phyloP scores from a whole-genome alignment of 2,113 vertebrate genomes.

The Neolamprologus cancellatus region DNA sequence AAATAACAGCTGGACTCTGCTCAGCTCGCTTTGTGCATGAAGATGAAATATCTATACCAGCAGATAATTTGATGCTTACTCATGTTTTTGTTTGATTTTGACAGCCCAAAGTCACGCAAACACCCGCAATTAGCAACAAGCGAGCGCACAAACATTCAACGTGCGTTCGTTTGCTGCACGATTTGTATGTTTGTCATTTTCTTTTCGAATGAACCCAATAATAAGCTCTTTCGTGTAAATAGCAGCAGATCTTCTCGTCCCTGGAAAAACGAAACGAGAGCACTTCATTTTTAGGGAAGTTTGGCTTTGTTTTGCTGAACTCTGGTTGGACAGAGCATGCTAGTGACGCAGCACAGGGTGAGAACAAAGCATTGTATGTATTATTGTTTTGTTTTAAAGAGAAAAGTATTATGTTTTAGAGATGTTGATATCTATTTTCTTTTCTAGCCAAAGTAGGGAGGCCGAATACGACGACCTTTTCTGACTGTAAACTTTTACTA shows the following conservation, averaged over 20 bases:
- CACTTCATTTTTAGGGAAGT: conserved; percentile 56
- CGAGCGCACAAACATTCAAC: background rate
- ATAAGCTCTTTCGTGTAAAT: conserved; percentile 60
- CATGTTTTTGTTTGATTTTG: background rate
- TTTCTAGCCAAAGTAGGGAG: conserved; percentile 69
- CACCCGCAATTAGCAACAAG: background rate
- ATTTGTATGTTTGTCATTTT: background rate
- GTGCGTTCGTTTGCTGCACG: background rate
- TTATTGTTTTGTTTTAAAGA: conserved; percentile 65
- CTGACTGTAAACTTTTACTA: conserved; percentile 76
- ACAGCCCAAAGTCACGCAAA: conserved; percentile 44
- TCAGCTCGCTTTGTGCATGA: conserved; percentile 56
- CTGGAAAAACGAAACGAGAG: conserved; percentile 29
- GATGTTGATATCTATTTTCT: conserved; percentile 65
- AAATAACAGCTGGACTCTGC: background rate
- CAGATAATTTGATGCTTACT: conserved; percentile 10
- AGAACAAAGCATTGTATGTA: conserved; percentile 69
- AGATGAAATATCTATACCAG: conserved; percentile 19
- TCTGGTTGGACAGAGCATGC: conserved; percentile 48
- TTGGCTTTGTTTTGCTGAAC: conserved; percentile 42
- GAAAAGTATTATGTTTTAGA: conserved; percentile 76
- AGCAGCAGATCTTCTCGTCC: background rate
- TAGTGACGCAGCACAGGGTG: conserved; percentile 36
- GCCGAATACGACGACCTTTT: conserved; percentile 67
- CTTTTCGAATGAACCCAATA: background rate